These are phyloP conservation scores for Campylomormyrus numenius DNA, from an alignment of 2,113 vertebrate species.

Conservation along the genomic window DNA sequence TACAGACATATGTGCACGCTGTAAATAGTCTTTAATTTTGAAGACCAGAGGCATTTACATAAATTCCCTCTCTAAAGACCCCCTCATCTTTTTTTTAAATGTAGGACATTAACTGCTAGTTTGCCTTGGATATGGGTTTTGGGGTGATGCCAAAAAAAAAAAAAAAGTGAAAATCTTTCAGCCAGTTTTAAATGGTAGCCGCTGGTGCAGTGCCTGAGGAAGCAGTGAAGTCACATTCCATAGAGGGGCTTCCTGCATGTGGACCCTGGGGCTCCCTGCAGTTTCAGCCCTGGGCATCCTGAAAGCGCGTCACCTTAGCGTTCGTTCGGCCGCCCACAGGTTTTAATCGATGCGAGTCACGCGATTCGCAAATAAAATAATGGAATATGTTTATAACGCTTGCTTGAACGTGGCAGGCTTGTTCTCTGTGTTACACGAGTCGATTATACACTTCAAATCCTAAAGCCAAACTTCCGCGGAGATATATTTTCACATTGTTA, in stretches of 20 bases:
- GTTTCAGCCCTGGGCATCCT: not conserved
- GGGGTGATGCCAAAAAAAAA: slow-evolving; percentile 6
- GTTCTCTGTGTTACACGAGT: not conserved
- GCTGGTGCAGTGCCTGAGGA: not conserved
- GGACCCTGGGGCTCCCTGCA: not conserved
- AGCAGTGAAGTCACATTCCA: not conserved
- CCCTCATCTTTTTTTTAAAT: slow-evolving; percentile 3
- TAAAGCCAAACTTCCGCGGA: not conserved
- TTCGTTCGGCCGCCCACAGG: not conserved
- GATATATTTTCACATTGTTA: slow-evolving; percentile 23
- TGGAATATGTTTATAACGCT: not conserved
- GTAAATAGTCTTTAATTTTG: slow-evolving; percentile 60
- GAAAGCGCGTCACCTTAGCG: not conserved
- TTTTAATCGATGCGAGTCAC: not conserved
- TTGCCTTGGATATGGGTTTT: slow-evolving; percentile 33
- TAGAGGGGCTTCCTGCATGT: not conserved
- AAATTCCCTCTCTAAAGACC: slow-evolving; percentile 35
- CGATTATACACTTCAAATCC: slow-evolving; percentile 14
- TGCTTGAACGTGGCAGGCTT: not conserved
- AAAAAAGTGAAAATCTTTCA: not conserved
- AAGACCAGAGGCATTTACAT: slow-evolving; percentile 50
- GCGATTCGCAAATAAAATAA: not conserved
- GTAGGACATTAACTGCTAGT: slow-evolving; percentile 36
- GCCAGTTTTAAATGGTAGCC: not conserved
- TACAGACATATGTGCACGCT: slow-evolving; percentile 36